These are phyloP conservation scores for Pyrocephalus nanus DNA, from an alignment of 2,797 vertebrate genomes.

Conservation along the genomic window DNA sequence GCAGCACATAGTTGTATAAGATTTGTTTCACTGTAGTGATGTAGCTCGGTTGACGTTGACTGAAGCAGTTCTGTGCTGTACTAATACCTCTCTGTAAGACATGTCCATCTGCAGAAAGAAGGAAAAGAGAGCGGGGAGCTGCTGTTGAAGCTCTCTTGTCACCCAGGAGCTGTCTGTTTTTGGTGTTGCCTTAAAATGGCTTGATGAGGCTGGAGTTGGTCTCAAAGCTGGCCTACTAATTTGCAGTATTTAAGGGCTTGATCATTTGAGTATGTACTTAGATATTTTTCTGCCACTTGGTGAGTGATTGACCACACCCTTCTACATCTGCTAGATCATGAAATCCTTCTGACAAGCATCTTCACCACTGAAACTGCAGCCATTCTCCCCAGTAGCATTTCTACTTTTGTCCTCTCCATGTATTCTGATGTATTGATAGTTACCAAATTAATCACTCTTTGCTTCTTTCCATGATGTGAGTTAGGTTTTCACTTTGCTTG, in stretches of 20 bases:
- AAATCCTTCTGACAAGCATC: not conserved
- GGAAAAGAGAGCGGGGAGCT: not conserved
- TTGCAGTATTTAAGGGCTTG: not conserved
- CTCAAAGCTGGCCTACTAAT: not conserved
- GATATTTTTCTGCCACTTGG: not conserved
- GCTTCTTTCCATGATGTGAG: not conserved
- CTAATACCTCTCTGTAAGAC: not conserved
- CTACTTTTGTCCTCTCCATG: not conserved
- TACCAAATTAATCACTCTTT: not conserved
- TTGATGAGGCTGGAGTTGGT: not conserved
- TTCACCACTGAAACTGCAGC: not conserved
- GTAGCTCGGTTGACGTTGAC: not conserved
- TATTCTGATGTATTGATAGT: not conserved
- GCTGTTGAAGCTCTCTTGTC: not conserved
- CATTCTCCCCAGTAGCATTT: not conserved
- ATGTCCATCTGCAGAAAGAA: not conserved
- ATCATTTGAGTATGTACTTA: not conserved
- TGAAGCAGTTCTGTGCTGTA: not conserved
- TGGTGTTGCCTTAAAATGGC: not conserved
- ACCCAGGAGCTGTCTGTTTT: not conserved
- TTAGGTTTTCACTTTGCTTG: not conserved
- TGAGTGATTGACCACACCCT: not conserved
- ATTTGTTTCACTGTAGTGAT: not conserved
- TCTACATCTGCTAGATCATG: not conserved
- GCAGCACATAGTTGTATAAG: not conserved